A percentile compares a stretch with the other conserved stretches of the same genome.
Evolutionary conservation across 2,797 vertebrate species (phyloP).

Genomic region (Acanthis flammea): DNA sequence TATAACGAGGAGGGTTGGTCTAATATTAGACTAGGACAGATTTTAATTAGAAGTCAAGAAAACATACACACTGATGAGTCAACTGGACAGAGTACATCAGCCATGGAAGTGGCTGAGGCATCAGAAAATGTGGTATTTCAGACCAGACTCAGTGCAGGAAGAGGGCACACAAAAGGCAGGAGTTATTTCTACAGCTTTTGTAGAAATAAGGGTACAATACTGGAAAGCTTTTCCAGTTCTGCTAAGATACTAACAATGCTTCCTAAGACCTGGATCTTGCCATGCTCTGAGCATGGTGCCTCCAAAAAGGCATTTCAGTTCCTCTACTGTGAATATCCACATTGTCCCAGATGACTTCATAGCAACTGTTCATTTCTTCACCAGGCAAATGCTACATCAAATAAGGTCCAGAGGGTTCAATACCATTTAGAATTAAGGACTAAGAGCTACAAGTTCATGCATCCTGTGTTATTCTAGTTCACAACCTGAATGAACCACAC

Average conservation of each 20-base stretch:
- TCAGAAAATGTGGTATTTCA: not conserved
- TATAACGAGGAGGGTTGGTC: constrained; percentile 36
- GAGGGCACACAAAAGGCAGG: not conserved
- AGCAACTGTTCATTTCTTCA: not conserved
- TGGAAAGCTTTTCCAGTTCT: not conserved
- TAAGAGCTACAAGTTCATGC: not conserved
- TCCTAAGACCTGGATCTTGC: not conserved
- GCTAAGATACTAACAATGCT: not conserved
- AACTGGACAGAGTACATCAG: constrained; percentile 39
- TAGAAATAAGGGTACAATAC: not conserved
- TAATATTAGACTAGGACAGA: constrained; percentile 57
- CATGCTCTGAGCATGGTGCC: not conserved
- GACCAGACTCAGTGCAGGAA: not conserved
- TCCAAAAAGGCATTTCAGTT: not conserved
- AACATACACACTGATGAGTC: constrained; percentile 56
- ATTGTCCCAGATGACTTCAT: not conserved
- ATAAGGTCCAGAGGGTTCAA: not conserved
- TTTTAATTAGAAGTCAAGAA: constrained; percentile 58
- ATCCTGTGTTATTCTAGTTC: not conserved
- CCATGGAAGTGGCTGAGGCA: constrained; percentile 32
- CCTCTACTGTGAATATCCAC: not conserved
- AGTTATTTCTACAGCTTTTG: not conserved
- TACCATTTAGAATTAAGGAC: not conserved
- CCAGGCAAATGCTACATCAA: not conserved
- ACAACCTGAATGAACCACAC: not conserved